Evolutionary conservation across 2,888 invertebrate species (phyloP).

Genomic region (Platycnemis pennipes): DNA sequence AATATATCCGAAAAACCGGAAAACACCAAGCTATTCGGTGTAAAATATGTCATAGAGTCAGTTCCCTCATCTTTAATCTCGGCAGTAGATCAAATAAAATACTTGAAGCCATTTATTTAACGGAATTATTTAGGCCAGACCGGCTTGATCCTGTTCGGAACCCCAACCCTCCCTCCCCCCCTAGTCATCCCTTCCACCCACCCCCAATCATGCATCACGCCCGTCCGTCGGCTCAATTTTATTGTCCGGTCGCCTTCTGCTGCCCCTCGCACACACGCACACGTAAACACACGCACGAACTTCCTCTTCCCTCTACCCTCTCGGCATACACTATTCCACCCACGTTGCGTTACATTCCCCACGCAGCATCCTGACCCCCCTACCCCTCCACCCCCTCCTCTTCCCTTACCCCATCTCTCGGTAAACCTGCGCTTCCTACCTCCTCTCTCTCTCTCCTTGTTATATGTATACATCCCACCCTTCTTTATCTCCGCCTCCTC

Average conservation of each 20-base stretch:
- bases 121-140: not conserved
- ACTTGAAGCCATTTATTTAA: not conserved
- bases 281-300: no score
- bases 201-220: not conserved
- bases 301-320: no score
- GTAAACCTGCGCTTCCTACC: not conserved
- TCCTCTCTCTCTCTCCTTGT: not conserved
- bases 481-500: no score
- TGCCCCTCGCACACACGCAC: not conserved
- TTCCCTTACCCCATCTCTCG: not conserved
- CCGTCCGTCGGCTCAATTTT: slow-evolving; percentile 9
- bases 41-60: not conserved
- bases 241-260: slow-evolving; percentile 6
- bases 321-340: not conserved
- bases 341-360: not conserved
- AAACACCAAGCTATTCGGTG: not conserved
- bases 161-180: not conserved
- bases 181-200: no score
- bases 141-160: not conserved
- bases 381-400: not conserved
- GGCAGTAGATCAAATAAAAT: not conserved
- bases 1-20: no score
- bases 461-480: not conserved
- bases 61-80: not conserved
- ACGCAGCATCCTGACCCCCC: not conserved